phyloP scores from a whole-genome alignment of 2,113 vertebrate genomes.

The Actinemys pallida region DNA sequence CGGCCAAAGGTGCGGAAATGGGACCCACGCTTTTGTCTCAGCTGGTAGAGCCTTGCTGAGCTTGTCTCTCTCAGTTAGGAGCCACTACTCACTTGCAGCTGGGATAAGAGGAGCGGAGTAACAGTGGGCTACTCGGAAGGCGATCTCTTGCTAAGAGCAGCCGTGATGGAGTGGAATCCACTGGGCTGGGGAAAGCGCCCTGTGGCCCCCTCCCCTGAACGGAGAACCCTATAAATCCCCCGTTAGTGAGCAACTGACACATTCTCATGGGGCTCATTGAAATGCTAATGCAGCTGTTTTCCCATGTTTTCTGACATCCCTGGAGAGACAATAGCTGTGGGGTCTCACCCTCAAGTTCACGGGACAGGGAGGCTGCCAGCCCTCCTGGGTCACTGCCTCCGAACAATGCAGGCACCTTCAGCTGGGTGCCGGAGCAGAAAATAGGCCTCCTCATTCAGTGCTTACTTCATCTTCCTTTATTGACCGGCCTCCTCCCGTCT shows the following conservation, averaged over 20 bases:
- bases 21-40: not conserved
- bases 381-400: not conserved
- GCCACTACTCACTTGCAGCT: not conserved
- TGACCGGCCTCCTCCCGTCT: not conserved
- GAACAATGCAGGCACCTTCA: not conserved
- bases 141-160: not conserved
- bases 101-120: not conserved
- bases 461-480: slow-evolving; percentile 19
- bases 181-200: not conserved
- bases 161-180: not conserved
- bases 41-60: not conserved
- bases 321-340: not conserved
- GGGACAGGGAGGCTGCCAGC: not conserved
- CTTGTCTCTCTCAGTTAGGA: not conserved
- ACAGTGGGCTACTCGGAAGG: not conserved
- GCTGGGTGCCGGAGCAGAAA: not conserved
- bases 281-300: not conserved
- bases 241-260: not conserved
- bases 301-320: fast-evolving
- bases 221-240: not conserved
- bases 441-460: not conserved
- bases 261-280: not conserved
- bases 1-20: not conserved
- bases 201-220: not conserved
- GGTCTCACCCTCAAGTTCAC: not conserved